Percentiles rank a stretch among this genome's conserved stretches.
Evolutionary conservation across 1,140 invertebrate species (phyloP).

Genomic region (Linepithema humile): DNA sequence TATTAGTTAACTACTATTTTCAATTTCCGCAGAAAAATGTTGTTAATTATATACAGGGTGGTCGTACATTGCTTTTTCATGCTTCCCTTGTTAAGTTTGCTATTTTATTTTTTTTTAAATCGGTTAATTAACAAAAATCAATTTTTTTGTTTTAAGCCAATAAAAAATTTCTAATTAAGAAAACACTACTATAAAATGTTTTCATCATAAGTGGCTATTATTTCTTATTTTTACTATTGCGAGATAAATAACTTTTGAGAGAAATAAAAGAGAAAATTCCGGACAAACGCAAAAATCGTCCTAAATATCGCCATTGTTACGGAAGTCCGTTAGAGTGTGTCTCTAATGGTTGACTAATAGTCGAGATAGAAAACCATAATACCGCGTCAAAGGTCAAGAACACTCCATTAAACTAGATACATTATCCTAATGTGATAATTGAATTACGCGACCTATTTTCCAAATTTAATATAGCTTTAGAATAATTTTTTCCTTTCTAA

Average conservation of each 20-base stretch:
- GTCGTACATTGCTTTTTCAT: background rate
- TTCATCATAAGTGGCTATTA: background rate
- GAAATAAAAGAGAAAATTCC: background rate
- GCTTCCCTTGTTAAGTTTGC: background rate
- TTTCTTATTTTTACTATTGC: background rate
- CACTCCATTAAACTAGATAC: background rate
- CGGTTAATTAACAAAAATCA: background rate
- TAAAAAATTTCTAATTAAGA: background rate
- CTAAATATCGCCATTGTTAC: background rate
- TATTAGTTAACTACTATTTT: background rate
- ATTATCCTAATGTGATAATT: background rate
- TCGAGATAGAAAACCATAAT: background rate
- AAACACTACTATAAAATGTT: background rate
- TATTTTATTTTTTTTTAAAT: background rate
- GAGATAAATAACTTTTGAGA: background rate
- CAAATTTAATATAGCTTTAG: background rate
- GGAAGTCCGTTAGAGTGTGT: background rate
- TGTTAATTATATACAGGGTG: background rate
- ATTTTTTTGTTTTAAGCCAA: too few species aligned
- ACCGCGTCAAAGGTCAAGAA: background rate
- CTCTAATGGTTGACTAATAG: background rate
- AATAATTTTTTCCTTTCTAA: background rate
- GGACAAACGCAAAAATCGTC: background rate
- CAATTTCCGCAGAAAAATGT: background rate
- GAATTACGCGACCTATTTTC: background rate